phyloP scores from a whole-genome alignment of 1,140 invertebrate species.

The Zaprionus nigranus region DNA sequence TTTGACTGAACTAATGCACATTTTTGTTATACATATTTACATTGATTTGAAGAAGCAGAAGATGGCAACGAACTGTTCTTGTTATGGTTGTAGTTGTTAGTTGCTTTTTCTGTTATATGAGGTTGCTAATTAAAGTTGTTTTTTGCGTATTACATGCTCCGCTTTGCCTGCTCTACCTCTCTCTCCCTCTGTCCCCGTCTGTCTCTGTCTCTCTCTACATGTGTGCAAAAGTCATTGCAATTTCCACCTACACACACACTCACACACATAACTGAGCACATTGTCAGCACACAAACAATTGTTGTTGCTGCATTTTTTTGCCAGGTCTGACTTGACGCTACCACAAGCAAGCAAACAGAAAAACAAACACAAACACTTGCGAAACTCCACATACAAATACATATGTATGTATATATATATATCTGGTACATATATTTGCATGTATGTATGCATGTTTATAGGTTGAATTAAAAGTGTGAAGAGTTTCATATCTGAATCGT shows the following conservation, averaged over 20 bases:
- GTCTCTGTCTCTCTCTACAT: not conserved
- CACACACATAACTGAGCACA: constrained; percentile 12
- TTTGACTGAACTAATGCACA: not conserved
- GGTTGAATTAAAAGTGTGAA: not conserved
- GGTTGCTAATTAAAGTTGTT: not conserved
- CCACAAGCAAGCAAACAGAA: constrained; percentile 10
- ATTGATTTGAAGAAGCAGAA: not conserved
- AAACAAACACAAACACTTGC: not conserved
- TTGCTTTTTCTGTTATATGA: not conserved
- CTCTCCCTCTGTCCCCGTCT: not conserved
- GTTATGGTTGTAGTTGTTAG: not conserved
- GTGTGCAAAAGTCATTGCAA: not conserved
- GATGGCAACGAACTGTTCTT: not conserved
- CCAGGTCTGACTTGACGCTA: not conserved
- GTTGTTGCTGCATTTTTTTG: constrained; percentile 11
- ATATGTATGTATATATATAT: not conserved
- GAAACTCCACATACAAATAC: not conserved
- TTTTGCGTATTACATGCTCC: not conserved
- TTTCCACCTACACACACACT: constrained; percentile 9
- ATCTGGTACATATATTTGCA: not conserved
- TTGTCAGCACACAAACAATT: constrained; percentile 28
- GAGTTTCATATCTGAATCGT: not conserved
- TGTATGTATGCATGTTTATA: not conserved
- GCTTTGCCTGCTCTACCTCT: not conserved
- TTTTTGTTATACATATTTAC: not conserved